These are phyloP conservation scores for Diploscapter pachys DNA, from an alignment of 1,140 invertebrate species.

Conservation along the genomic window DNA sequence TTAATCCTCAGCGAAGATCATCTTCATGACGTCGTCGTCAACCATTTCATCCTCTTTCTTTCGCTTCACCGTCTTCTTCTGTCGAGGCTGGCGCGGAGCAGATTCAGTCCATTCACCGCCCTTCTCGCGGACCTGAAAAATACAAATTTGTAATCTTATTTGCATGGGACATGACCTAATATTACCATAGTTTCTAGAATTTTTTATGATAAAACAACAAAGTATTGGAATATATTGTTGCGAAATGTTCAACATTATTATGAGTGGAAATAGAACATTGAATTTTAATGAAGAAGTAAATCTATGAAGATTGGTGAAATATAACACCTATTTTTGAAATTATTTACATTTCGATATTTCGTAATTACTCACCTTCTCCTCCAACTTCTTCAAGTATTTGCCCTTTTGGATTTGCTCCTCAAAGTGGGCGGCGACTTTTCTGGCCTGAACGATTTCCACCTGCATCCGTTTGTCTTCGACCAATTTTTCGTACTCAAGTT, in stretches of 20 bases:
- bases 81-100: slow-evolving; percentile 27
- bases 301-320: not conserved
- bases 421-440: slow-evolving; percentile 77
- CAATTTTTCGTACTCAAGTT: slow-evolving; percentile 82
- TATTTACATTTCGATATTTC: not conserved
- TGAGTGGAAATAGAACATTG: not conserved
- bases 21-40: slow-evolving; percentile 28
- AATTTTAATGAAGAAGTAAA: not conserved
- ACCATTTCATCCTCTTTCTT: slow-evolving; percentile 15
- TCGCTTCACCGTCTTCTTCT: slow-evolving; percentile 22
- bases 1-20: slow-evolving; percentile 27
- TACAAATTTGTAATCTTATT: not conserved
- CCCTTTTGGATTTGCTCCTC: slow-evolving; percentile 76
- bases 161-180: not conserved
- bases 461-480: slow-evolving; percentile 78
- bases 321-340: not conserved
- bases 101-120: slow-evolving; percentile 31
- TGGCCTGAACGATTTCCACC: slow-evolving; percentile 70
- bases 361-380: slow-evolving; percentile 40
- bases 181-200: not conserved
- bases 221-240: not conserved
- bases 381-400: slow-evolving; percentile 67
- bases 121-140: slow-evolving; percentile 28
- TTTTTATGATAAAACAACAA: not conserved
- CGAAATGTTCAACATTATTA: not conserved